Evolutionary conservation across 2,888 invertebrate genomes (phyloP).

Genomic region (Nymphalis c-album): DNA sequence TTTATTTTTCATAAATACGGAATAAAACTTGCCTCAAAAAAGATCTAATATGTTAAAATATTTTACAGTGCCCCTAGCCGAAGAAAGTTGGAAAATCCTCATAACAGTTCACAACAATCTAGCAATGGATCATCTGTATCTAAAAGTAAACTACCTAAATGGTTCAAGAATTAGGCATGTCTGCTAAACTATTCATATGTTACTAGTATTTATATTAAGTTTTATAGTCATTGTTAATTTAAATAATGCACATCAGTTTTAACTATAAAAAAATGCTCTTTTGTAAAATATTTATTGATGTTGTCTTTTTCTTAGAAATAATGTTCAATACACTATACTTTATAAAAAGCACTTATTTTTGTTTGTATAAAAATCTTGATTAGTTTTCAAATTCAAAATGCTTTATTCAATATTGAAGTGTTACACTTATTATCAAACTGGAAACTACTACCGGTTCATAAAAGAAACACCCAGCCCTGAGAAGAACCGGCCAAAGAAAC

Average conservation of each 20-base stretch:
- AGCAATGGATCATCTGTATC: constrained; percentile 53
- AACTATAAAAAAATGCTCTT: background rate
- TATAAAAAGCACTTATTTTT: background rate
- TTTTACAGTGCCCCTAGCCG: constrained; percentile 67
- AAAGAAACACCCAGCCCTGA: too few species aligned
- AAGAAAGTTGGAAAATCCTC: constrained; percentile 55
- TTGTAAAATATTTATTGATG: background rate
- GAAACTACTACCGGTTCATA: too few species aligned
- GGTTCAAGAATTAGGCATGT: constrained; percentile 66
- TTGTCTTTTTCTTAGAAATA: too few species aligned
- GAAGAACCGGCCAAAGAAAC: too few species aligned
- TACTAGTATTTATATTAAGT: background rate
- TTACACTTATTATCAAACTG: too few species aligned
- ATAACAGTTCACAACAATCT: constrained; percentile 44
- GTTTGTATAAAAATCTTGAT: background rate
- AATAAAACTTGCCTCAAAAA: background rate
- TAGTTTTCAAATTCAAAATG: too few species aligned
- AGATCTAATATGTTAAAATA: background rate
- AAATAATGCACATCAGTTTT: background rate
- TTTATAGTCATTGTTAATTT: background rate
- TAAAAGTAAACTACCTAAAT: constrained; percentile 72
- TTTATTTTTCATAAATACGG: too few species aligned
- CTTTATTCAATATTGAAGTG: too few species aligned
- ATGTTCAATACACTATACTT: background rate
- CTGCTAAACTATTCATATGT: background rate